These are phyloP conservation scores for Canis aureus DNA, from an alignment of 2,113 vertebrate genomes.

Conservation along the genomic window DNA sequence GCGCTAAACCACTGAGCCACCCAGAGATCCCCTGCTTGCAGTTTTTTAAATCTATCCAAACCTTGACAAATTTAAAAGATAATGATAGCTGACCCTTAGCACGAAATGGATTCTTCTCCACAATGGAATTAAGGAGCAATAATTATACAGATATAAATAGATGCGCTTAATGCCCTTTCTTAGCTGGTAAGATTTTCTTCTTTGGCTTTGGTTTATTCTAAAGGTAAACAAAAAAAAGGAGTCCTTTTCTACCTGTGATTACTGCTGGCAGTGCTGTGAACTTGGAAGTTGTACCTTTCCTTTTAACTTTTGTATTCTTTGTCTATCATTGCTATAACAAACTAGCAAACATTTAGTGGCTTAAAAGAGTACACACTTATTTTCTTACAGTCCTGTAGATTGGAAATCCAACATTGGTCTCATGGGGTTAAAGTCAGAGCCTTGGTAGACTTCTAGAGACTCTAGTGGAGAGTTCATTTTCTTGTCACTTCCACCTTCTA, in stretches of 20 bases:
- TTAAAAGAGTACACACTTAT: background rate
- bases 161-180: background rate
- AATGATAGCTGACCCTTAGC: background rate
- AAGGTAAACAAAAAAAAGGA: background rate
- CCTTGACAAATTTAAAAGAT: background rate
- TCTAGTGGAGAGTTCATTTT: background rate
- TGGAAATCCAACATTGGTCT: background rate
- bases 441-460: background rate
- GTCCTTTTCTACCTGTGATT: background rate
- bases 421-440: background rate
- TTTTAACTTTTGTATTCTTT: background rate
- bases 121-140: background rate
- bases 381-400: background rate
- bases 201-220: background rate
- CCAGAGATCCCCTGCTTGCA: background rate
- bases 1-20: no score
- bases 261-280: background rate
- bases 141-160: background rate
- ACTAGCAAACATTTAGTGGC: background rate
- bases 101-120: background rate
- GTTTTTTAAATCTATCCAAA: background rate
- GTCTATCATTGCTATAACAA: background rate
- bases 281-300: background rate
- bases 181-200: background rate
- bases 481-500: background rate